Conservation (phyloP, 1,140 invertebrate species). For the Hyposmocoma kahamanoa region DNA sequence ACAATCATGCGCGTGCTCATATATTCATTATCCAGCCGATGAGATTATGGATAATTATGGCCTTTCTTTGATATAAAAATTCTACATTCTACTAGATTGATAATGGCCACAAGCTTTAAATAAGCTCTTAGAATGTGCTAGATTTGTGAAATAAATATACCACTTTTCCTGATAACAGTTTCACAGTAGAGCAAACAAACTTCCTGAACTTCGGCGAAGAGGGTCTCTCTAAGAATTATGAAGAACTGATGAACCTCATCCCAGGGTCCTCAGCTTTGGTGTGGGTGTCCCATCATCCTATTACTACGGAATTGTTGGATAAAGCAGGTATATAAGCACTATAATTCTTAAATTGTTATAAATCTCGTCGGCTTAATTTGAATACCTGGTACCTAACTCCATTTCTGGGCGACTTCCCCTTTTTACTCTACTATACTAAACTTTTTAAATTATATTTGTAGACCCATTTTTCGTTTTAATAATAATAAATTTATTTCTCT, state of each 20-base stretch:
- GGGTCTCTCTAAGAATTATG: constrained; percentile 35
- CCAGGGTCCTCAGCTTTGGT: constrained; percentile 56
- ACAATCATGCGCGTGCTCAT: neutral
- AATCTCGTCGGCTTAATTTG: no score
- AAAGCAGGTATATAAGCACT: constrained; percentile 45
- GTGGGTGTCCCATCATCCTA: constrained; percentile 54
- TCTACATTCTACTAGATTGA: neutral
- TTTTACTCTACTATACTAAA: no score
- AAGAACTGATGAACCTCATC: constrained; percentile 58
- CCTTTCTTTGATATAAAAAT: neutral
- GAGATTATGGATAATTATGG: neutral
- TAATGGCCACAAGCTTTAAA: neutral
- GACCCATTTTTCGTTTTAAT: no score
- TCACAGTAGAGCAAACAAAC: constrained; percentile 51
- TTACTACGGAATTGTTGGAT: constrained; percentile 61
- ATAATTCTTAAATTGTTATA: no score
- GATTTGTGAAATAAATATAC: constrained; percentile 1
- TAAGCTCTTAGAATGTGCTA: neutral
- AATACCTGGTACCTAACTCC: no score
- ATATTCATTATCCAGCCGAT: neutral
- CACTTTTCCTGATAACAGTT: constrained; percentile 29
- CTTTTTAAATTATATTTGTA: no score
- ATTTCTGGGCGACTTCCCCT: no score
- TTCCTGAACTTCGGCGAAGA: constrained; percentile 51
- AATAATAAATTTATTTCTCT: no score